A percentile compares a stretch with the other conserved stretches of the same genome.
phyloP scores from a whole-genome alignment of 2,888 invertebrate genomes.

The Ichneumoninae sp. region DNA sequence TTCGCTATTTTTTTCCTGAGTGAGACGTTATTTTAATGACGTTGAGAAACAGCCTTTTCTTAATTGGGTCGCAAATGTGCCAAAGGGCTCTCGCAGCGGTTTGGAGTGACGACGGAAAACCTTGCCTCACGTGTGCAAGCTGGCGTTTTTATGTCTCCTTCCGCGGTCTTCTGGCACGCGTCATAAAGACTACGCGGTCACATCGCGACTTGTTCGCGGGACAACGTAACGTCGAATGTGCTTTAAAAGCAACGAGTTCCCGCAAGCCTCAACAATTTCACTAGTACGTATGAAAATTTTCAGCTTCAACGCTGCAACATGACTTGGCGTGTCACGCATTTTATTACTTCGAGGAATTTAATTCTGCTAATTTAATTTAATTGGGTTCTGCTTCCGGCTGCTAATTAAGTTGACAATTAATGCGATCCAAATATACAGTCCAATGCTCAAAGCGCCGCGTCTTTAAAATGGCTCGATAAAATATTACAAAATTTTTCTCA shows the following conservation, averaged over 20 bases:
- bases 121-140: background rate
- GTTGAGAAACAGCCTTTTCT: constrained; percentile 38
- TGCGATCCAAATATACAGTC: background rate
- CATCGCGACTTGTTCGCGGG: background rate
- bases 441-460: background rate
- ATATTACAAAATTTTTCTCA: background rate
- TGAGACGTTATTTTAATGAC: constrained; percentile 47
- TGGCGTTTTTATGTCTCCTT: constrained; percentile 3
- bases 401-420: background rate
- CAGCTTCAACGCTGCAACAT: background rate
- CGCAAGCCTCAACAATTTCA: background rate
- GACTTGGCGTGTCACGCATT: background rate
- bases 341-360: background rate
- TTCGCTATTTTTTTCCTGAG: constrained; percentile 39
- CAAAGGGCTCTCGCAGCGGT: background rate
- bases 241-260: background rate
- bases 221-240: background rate
- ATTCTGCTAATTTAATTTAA: background rate
- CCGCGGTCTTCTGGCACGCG: background rate
- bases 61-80: constrained; percentile 34
- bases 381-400: background rate
- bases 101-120: constrained; percentile 5
- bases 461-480: background rate
- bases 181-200: constrained; percentile 1
- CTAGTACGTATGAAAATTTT: background rate